Base-by-base conservation (phyloP, 2,888 invertebrate genomes). In the Melolontha melolontha region DNA sequence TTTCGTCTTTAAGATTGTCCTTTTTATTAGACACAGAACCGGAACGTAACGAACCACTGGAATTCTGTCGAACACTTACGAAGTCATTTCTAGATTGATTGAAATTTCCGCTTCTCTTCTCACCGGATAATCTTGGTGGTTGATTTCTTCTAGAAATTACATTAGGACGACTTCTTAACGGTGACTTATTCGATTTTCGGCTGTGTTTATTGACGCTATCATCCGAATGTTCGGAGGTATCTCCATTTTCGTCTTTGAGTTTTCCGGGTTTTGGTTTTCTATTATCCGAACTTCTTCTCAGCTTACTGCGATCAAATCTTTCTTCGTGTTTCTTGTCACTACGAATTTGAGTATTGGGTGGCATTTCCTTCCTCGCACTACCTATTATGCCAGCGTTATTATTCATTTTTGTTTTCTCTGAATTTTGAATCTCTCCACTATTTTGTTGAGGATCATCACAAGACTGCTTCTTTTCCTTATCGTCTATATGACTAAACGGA, bases 171-270 rank as follows among this genome's bases (percentile, higher is more conserved):
- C 22, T 65, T 44, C 65, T 51, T 29, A 50, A 27, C 4, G 68
- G 64, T 4, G 66, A 52, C 42, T 64, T 67, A 39, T 67, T 67
- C 10, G 49, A n/a, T 55, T 67, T 67, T 27, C 66, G 29, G 6
- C 41, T 39, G 14, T 27, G 44, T 50, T 69, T 66, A 17, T 50
- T 59, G 14, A 50, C 64, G 44, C 67, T 63, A 17, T 67, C 65
- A 11, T 67, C 67, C 10, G 93, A 93, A 84, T 92, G 92, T 82
- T 94, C 94, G 6, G 93, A 92, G 50, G 93, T 92, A 80, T 93
- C 94, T 91, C 92, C 92, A 77, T 92, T 87, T 76, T 89, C 90
- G 17, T 40, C 40, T 5, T 50, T 16, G 11, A 14, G 17, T 54
- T 70, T 72, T 72, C 69, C 41, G 52, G 55, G 4, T 64, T 6